Evolutionary conservation across 2,797 vertebrate genomes (phyloP).

Genomic region (Leptodactylus fallax): DNA sequence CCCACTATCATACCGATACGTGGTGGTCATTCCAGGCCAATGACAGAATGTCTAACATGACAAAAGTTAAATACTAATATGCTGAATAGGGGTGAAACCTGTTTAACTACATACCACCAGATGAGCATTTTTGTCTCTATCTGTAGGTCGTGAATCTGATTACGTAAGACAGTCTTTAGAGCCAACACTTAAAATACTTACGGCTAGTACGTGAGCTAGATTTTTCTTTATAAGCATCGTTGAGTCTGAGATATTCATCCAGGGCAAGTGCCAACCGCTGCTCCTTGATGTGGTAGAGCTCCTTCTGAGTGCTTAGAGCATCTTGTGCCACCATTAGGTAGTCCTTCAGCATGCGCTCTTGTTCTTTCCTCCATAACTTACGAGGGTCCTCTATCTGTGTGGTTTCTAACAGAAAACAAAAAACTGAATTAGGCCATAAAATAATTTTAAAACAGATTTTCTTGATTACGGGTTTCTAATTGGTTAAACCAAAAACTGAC

Average conservation of each 20-base stretch:
- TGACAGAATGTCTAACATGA: neutral
- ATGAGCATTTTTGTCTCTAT: neutral
- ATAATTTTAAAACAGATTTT: neutral
- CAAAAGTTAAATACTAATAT: neutral
- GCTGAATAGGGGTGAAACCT: neutral
- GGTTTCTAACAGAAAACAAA: constrained; percentile 74
- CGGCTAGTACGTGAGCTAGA: constrained; percentile 82
- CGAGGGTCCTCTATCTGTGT: constrained; percentile 86
- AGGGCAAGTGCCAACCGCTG: constrained; percentile 82
- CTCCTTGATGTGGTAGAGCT: constrained; percentile 85
- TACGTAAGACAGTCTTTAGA: neutral
- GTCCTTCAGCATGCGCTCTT: constrained; percentile 86
- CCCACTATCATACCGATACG: neutral
- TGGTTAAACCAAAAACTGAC: too few relatives aligned
- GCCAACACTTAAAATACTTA: constrained; percentile 71
- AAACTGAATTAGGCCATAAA: neutral
- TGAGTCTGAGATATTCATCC: constrained; percentile 81
- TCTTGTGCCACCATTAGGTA: constrained; percentile 83
- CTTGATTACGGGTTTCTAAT: neutral
- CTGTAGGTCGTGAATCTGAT: neutral
- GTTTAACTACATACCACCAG: neutral
- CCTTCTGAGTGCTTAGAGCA: constrained; percentile 81
- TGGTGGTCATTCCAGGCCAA: neutral
- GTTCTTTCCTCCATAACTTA: constrained; percentile 83
- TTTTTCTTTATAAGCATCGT: constrained; percentile 84